Evolutionary conservation across 2,888 invertebrate genomes (phyloP), one percentile per base, ranked within the genome.

Genomic region (Drosophila meridiana): DNA sequence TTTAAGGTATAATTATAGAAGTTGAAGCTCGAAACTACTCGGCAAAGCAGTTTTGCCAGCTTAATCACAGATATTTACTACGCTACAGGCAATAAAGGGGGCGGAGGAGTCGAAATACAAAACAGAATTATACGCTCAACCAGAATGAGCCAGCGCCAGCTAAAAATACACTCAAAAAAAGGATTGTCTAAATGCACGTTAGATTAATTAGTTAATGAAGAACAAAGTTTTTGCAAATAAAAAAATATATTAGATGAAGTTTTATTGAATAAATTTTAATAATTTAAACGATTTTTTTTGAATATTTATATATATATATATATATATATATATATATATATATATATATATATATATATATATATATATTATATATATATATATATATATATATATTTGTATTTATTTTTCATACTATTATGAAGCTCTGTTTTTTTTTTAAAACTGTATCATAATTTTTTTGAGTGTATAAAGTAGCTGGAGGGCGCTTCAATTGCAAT

Each of bases 391-490:
- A 20, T 20, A 20, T 20, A 20, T 20, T 20, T 20, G 20, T 20
- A 20, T 20, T 47, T 45, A 43, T 1, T 6, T 47, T 9, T 28
- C 6, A 43, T 13, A 47, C 5, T 2, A 28, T 47, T 3, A 13
- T 6, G 6, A 28, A 14, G 2, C 28, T 26, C 2, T 5, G 11
- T 4, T 4, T 11, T 5, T 11, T 5, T 28, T 55, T 40, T 38
- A 26, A 26, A 40, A n/a, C 2, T 11, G 9, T 26, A 0, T 4
- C 7, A 30, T 1, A n/a, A 4, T 43, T 68, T 7, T 40, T 36
- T 38, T 67, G 50, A 68, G 68, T 68, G 68, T 67, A 67, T 8
- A 9, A 42, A 57, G 43, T 68, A 45, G 59, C 68, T 47, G 45
- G 13, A 50, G 52, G 50, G 50, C 43, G 42, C 42, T 69, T 43